Evolutionary conservation across 2,113 vertebrate genomes (phyloP), one percentile per base, ranked within the genome.

Genomic region (Crotalus tigris): DNA sequence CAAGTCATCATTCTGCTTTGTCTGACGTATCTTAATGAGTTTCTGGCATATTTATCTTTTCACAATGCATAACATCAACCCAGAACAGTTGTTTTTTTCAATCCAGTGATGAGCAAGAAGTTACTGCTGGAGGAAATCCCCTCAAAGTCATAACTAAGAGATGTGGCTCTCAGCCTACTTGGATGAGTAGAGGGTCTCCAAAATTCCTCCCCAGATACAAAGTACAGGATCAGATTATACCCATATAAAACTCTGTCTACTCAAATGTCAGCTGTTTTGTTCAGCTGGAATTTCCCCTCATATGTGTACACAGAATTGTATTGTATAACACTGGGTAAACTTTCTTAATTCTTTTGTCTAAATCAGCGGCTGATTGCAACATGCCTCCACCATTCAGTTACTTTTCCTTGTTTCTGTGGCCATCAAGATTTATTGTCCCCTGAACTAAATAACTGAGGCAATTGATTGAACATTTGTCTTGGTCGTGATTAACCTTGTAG

Each of bases 381-480:
- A 4, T 55, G 10, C 61, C 15, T 81, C 26, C 21, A 29, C 5
- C 7, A n/a, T 44, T 49, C 15, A 33, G 87, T 75, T 75, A 75
- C 51, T 81, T n/a, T 89, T 92, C 61, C 51, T 92, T 55, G 58
- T 75, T 85, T 92, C 87, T n/a, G 12, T 85, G 53, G 12, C 91
- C 75, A 89, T 92, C 17, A 85, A 81, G 88, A 85, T 92, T 92
- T 92, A 92, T 92, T 59, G 21, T 89, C 92, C 64, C 39, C 54
- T 49, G 61, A 92, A 44, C 54, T 92, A 92, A 92, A 46, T 90
- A 58, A 81, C 51, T 29, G 33, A 85, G 54, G 64, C n/a, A 92
- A 92, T 85, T 92, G 92, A 85, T 33, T 89, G 61, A 85, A 58
- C 24, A 51, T 92, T 89, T 85, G 88, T 89, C 64, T 57, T 92